phyloP scores from a whole-genome alignment of 2,797 vertebrate genomes.

The Silurus lanzhouensis region DNA sequence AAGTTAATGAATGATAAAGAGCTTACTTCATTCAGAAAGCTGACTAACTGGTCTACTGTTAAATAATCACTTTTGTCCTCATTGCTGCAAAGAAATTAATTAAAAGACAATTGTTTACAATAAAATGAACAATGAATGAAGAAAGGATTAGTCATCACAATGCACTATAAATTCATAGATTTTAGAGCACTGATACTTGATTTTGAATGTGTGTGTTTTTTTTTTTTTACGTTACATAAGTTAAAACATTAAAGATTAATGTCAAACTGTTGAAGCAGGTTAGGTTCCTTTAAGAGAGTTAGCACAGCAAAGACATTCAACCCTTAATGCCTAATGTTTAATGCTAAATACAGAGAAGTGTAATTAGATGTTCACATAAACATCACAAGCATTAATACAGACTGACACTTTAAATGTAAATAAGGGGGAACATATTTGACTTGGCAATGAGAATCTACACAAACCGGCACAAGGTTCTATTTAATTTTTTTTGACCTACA shows the following conservation, averaged over 20 bases:
- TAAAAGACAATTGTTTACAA: conserved; percentile 76
- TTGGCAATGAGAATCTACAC: conserved; percentile 8
- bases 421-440: neutral
- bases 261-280: conserved; percentile 80
- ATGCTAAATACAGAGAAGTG: conserved; percentile 6
- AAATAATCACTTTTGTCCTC: conserved; percentile 99
- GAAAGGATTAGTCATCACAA: conserved; percentile 63
- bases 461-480: conserved; percentile 7
- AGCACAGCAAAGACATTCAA: conserved; percentile 85
- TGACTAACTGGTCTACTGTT: conserved; percentile 99
- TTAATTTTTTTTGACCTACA: conserved; percentile 78
- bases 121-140: conserved; percentile 61
- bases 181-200: conserved; percentile 44
- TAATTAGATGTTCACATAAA: neutral
- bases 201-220: conserved; percentile 21
- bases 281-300: conserved; percentile 82
- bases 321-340: conserved; percentile 15
- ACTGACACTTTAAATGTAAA: neutral
- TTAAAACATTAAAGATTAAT: conserved; percentile 78
- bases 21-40: conserved; percentile 99
- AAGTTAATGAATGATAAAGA: conserved; percentile 99
- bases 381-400: neutral
- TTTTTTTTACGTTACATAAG: conserved; percentile 64
- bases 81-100: conserved; percentile 99
- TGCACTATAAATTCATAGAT: conserved; percentile 40